Conservation (phyloP, 2,113 vertebrate genomes). For the Phalacrocorax pelagicus region DNA sequence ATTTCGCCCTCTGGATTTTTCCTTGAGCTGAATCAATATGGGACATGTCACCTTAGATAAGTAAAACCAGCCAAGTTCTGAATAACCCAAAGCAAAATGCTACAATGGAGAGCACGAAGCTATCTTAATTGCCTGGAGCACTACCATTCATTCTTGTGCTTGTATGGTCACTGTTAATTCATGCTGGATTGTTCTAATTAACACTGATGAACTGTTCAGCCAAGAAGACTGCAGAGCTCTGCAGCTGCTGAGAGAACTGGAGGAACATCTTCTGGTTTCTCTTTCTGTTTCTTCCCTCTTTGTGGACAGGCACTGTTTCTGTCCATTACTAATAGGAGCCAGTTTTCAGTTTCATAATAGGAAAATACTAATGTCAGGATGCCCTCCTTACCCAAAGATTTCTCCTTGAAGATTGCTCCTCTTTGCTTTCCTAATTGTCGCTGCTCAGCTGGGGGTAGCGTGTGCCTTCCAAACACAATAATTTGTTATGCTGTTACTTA, state of each 20-base stretch:
- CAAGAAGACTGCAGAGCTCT: background rate
- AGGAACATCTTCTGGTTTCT: constrained; percentile 4
- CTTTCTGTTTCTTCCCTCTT: background rate
- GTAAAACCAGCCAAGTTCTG: background rate
- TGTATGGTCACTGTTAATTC: constrained; percentile 37
- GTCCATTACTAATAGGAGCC: background rate
- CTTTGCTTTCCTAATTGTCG: constrained; percentile 61
- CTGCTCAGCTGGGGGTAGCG: constrained; percentile 52
- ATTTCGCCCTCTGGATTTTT: background rate
- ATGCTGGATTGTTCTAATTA: constrained; percentile 47
- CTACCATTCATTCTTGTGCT: background rate
- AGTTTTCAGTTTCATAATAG: constrained; percentile 53
- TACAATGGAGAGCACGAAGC: background rate
- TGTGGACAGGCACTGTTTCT: constrained; percentile 6
- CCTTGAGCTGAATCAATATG: background rate
- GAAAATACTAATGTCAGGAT: constrained; percentile 35
- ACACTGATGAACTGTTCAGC: background rate
- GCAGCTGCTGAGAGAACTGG: background rate
- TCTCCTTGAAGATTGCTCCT: constrained; percentile 61
- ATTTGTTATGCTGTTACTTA: constrained; percentile 49
- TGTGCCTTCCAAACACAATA: constrained; percentile 22
- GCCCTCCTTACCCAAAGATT: constrained; percentile 50
- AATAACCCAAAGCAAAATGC: background rate
- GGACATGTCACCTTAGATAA: constrained; percentile 1
- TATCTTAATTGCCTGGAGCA: background rate